These are phyloP conservation scores for Cryptosula pallasiana DNA, from an alignment of 2,888 invertebrate species.

Conservation along the genomic window DNA sequence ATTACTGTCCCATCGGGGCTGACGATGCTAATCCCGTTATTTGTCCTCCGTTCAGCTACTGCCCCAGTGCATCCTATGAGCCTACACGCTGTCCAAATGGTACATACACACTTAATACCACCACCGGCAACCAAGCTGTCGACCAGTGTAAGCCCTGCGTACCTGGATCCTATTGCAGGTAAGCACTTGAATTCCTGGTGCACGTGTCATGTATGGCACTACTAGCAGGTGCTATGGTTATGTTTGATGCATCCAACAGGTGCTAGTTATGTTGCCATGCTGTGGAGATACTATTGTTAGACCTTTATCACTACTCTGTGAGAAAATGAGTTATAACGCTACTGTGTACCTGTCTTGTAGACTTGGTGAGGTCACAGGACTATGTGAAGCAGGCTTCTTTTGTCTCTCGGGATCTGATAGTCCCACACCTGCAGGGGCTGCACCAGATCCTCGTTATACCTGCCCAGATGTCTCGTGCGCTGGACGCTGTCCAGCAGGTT, in stretches of 20 bases:
- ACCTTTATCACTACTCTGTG: too few relatives aligned
- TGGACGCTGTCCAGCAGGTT: conserved; percentile 46
- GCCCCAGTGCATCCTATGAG: conserved; percentile 41
- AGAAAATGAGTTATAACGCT: too few relatives aligned
- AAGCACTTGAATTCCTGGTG: too few relatives aligned
- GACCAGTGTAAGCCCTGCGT: conserved; percentile 44
- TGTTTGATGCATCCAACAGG: too few relatives aligned
- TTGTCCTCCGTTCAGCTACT: conserved; percentile 44
- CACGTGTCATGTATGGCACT: too few relatives aligned
- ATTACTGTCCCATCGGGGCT: conserved; percentile 39
- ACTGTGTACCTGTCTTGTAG: too few relatives aligned
- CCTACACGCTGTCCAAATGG: conserved; percentile 43
- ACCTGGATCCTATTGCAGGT: conserved; percentile 44
- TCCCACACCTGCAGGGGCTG: conserved; percentile 34
- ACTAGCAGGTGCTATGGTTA: too few relatives aligned
- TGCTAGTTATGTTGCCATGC: too few relatives aligned
- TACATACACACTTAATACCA: conserved; percentile 43
- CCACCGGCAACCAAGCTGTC: conserved; percentile 34
- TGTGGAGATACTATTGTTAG: too few relatives aligned
- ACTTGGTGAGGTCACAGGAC: conserved; percentile 39
- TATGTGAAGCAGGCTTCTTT: conserved; percentile 45
- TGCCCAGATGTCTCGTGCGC: conserved; percentile 35
- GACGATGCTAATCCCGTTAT: conserved; percentile 35
- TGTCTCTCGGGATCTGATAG: conserved; percentile 43
- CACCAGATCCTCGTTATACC: conserved; percentile 32